Conservation (phyloP, 2,888 invertebrate species). For the Hoplodrina blanda region DNA sequence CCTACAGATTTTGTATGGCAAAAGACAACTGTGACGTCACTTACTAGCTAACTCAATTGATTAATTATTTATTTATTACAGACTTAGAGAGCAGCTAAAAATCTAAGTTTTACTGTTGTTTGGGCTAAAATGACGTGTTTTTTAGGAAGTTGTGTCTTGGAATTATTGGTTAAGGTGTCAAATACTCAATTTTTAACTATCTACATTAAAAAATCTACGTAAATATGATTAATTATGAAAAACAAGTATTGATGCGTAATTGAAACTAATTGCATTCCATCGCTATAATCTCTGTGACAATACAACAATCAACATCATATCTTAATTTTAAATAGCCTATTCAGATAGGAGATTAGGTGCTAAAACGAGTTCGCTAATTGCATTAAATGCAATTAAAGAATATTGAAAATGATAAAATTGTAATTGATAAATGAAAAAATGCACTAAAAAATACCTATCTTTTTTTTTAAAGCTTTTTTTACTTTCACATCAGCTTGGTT, state of each 20-base stretch:
- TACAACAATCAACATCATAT: slow-evolving; percentile 20
- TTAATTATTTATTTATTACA: too few relatives aligned
- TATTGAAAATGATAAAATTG: too few relatives aligned
- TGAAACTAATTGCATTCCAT: slow-evolving; percentile 22
- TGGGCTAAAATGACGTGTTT: too few relatives aligned
- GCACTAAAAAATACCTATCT: too few relatives aligned
- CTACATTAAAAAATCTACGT: neutral
- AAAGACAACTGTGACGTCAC: too few relatives aligned
- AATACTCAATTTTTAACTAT: neutral
- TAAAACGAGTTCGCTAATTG: slow-evolving; percentile 8
- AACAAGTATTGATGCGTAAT: slow-evolving; percentile 30
- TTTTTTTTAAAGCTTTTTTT: too few relatives aligned
- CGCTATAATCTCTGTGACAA: slow-evolving; percentile 11
- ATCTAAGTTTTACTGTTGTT: too few relatives aligned
- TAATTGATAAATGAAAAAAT: neutral
- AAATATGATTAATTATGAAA: slow-evolving; percentile 22
- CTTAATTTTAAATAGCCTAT: slow-evolving; percentile 24
- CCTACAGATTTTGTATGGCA: too few relatives aligned
- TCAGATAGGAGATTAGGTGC: slow-evolving; percentile 23
- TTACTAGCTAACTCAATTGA: too few relatives aligned
- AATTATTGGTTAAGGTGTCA: too few relatives aligned
- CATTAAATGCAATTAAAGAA: neutral
- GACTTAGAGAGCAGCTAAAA: too few relatives aligned
- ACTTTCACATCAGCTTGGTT: neutral
- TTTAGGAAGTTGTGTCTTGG: too few relatives aligned